Percentiles rank a stretch among this genome's conserved stretches.
Evolutionary conservation across 2,888 invertebrate species (phyloP).

Genomic region (Prenolepis imparis): DNA sequence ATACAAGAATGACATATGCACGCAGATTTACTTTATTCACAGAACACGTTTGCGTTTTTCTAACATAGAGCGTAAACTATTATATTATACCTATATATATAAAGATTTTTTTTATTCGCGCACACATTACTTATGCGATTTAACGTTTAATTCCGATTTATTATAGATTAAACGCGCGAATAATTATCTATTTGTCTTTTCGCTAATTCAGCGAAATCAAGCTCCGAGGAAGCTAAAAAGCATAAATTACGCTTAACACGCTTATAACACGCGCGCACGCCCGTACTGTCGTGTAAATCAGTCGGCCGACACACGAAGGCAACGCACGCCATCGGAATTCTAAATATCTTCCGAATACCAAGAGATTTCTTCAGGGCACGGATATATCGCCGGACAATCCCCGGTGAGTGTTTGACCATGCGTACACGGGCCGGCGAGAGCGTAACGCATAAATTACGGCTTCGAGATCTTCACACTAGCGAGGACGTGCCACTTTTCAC

Average conservation of each 20-base stretch:
- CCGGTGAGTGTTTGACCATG: slow-evolving; percentile 32
- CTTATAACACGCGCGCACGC: slow-evolving; percentile 35
- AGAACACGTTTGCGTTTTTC: neutral
- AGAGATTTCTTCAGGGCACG: slow-evolving; percentile 14
- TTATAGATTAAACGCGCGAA: neutral
- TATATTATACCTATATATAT: no score
- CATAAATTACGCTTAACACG: slow-evolving; percentile 72
- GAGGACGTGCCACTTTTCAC: slow-evolving; percentile 59
- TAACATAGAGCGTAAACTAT: neutral
- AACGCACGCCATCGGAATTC: slow-evolving; percentile 68
- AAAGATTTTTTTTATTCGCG: neutral
- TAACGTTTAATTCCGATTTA: neutral
- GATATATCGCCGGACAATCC: slow-evolving; percentile 44
- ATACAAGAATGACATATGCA: neutral
- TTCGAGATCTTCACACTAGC: slow-evolving; percentile 27
- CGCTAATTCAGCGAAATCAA: slow-evolving; percentile 15
- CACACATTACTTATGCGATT: neutral
- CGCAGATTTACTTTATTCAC: neutral
- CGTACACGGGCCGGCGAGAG: slow-evolving; percentile 26
- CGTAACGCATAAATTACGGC: slow-evolving; percentile 60
- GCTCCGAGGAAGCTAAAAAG: slow-evolving; percentile 15
- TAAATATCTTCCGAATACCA: slow-evolving; percentile 51
- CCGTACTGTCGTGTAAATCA: slow-evolving; percentile 71
- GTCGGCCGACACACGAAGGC: slow-evolving; percentile 56
- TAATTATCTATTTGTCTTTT: neutral